Percentiles rank a stretch among this genome's conserved stretches.
Evolutionary conservation across 2,113 vertebrate species (phyloP).

Genomic region (Phylloscopus trochiloides): DNA sequence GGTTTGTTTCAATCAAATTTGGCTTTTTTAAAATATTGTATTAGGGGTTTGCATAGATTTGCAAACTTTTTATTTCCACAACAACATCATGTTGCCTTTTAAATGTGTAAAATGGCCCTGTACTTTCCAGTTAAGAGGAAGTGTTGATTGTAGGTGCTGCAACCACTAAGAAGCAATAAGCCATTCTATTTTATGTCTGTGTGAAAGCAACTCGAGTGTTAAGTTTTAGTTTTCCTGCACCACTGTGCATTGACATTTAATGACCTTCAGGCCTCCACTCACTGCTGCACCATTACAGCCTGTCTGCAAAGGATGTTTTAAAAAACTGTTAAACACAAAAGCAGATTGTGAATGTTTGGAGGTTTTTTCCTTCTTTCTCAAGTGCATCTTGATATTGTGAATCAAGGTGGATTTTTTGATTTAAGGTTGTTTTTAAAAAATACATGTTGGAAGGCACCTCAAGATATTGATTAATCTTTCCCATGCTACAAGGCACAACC

Average conservation of each 20-base stretch:
- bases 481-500: not conserved
- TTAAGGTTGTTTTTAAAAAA: not conserved
- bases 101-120: not conserved
- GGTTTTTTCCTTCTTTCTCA: not conserved
- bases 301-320: not conserved
- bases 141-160: slow-evolving; percentile 1
- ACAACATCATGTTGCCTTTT: slow-evolving; percentile 5
- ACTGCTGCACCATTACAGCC: not conserved
- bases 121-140: slow-evolving; percentile 44
- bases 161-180: slow-evolving; percentile 40
- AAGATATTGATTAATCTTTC: not conserved
- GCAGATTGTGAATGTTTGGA: not conserved
- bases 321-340: not conserved
- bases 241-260: not conserved
- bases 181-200: slow-evolving; percentile 12
- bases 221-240: not conserved
- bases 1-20: not conserved
- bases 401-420: not conserved
- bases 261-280: not conserved
- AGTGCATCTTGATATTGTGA: not conserved
- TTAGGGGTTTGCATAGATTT: slow-evolving; percentile 11
- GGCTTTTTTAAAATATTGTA: not conserved
- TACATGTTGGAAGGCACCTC: not conserved
- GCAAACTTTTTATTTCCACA: not conserved
- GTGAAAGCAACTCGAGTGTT: slow-evolving; percentile 18